Percentiles rank a stretch among this genome's conserved stretches.
These are phyloP conservation scores for Diaphora mendica DNA, from an alignment of 2,888 invertebrate genomes.

Conservation along the genomic window DNA sequence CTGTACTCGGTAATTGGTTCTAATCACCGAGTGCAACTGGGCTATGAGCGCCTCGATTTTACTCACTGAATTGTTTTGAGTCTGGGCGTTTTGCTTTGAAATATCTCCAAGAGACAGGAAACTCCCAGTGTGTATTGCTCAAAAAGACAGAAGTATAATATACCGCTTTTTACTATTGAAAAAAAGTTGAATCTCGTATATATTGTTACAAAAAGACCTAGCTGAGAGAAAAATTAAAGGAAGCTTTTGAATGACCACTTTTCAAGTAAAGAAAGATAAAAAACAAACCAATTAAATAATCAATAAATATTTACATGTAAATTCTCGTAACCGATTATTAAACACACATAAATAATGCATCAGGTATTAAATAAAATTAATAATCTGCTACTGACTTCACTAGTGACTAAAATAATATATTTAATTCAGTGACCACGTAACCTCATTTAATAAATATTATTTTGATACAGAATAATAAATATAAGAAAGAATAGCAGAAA, in stretches of 20 bases:
- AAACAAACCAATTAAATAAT: neutral
- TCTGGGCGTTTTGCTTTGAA: too few relatives aligned
- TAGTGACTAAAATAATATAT: slow-evolving; percentile 30
- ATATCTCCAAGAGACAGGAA: too few relatives aligned
- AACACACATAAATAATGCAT: slow-evolving; percentile 6
- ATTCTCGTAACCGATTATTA: neutral
- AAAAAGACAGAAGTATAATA: too few relatives aligned
- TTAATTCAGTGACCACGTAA: slow-evolving; percentile 37
- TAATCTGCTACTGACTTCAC: slow-evolving; percentile 10
- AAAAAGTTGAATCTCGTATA: too few relatives aligned
- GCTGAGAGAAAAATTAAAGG: neutral
- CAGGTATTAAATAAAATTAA: slow-evolving; percentile 17
- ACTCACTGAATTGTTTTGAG: too few relatives aligned
- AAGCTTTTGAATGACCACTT: neutral
- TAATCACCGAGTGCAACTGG: too few relatives aligned
- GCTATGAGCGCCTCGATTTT: too few relatives aligned
- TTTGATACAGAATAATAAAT: slow-evolving; percentile 31
- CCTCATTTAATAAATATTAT: slow-evolving; percentile 41
- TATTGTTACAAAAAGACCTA: too few relatives aligned
- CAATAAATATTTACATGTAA: neutral
- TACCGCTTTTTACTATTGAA: too few relatives aligned
- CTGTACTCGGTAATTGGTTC: too few relatives aligned
- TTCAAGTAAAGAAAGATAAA: neutral
- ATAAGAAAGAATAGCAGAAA: too few relatives aligned
- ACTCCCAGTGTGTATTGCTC: too few relatives aligned